phyloP scores from a whole-genome alignment of 2,888 invertebrate genomes.

The Trachelus troglodyta region DNA sequence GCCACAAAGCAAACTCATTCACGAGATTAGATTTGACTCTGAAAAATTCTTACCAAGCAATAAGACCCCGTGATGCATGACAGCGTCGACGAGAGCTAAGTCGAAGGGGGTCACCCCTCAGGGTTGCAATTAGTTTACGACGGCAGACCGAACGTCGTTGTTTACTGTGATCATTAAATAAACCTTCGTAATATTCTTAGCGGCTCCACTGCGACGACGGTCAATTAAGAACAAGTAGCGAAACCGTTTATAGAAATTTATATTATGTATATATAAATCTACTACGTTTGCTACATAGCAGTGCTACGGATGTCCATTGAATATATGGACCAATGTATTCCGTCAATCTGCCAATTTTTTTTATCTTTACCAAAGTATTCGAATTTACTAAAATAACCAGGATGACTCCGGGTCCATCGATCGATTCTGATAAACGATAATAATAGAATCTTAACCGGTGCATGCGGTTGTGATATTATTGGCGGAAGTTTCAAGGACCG shows the following conservation, averaged over 20 bases:
- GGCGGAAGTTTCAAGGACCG: not conserved
- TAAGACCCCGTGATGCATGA: not conserved
- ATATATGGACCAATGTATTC: not conserved
- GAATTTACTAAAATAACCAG: not conserved
- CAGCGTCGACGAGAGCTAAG: not conserved
- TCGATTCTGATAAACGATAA: not conserved
- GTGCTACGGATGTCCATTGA: not conserved
- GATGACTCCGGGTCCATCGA: not conserved
- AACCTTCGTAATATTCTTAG: not conserved
- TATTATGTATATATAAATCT: not conserved
- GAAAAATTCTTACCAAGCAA: not conserved
- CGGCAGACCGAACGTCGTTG: not conserved
- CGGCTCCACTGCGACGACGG: not conserved
- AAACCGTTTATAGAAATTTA: not conserved
- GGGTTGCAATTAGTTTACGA: not conserved
- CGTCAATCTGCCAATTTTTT: not conserved
- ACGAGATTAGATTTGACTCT: not conserved
- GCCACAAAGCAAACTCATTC: not conserved
- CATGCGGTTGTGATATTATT: not conserved
- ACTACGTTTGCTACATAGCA: not conserved
- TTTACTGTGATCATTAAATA: not conserved
- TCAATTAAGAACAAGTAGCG: not conserved
- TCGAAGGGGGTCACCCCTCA: not conserved
- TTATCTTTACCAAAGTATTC: not conserved
- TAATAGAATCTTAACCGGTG: not conserved